Percentiles rank a stretch among this genome's conserved stretches.
These are phyloP conservation scores for Deilephila porcellus DNA, from an alignment of 2,888 invertebrate genomes.

Conservation along the genomic window DNA sequence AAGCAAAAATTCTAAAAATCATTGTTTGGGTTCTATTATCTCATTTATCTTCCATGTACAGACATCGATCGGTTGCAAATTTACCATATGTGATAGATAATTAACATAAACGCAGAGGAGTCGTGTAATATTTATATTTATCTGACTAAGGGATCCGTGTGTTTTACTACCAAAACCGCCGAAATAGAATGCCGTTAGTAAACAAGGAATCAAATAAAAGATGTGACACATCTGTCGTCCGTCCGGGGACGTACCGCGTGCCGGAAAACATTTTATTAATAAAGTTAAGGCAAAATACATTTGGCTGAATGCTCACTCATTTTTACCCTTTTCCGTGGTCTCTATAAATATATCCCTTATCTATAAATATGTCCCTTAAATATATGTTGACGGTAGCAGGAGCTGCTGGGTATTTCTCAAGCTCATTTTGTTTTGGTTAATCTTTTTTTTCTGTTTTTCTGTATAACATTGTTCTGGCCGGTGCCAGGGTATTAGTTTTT, in stretches of 20 bases:
- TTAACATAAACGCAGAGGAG: no score
- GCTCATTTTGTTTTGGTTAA: background rate
- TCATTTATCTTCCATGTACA: no score
- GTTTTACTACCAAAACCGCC: conserved; percentile 28
- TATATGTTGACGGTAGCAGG: background rate
- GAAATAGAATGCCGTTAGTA: conserved; percentile 43
- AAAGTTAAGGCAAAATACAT: conserved; percentile 43
- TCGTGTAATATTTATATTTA: background rate
- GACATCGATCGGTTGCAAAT: no score
- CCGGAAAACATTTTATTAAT: conserved; percentile 51
- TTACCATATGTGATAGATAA: no score
- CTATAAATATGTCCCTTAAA: no score
- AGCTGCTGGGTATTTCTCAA: background rate
- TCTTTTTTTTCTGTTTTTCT: background rate
- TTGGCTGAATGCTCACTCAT: conserved; percentile 6
- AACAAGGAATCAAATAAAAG: conserved; percentile 47
- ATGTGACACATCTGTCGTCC: conserved; percentile 40
- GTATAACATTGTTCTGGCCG: no score
- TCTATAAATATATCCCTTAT: no score
- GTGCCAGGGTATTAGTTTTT: no score
- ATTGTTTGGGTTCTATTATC: no score
- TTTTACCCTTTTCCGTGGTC: conserved; percentile 13
- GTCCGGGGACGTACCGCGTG: conserved; percentile 34
- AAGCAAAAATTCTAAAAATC: no score
- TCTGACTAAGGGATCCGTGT: conserved; percentile 14